Base-by-base conservation (phyloP, 2,888 invertebrate species). In the Idaea aversata region DNA sequence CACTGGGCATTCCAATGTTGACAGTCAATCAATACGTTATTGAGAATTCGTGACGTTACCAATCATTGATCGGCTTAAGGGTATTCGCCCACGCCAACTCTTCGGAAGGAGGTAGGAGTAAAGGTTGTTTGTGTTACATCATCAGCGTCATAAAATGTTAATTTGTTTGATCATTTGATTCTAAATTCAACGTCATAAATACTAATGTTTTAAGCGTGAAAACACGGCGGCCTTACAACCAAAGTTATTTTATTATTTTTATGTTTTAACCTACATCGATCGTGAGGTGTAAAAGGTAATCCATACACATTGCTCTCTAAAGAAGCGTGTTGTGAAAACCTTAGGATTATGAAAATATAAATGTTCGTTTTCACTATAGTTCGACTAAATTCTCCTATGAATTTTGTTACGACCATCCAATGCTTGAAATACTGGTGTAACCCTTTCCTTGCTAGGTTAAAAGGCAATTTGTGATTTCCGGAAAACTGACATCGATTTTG, bases 101-200 rank as follows among this genome's bases (percentile, higher is more conserved):
- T 71, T 74, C 79, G 80, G 79, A 83, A 79, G 76, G 76, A 69
- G 90, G 88, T 79, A 88, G 90, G 77, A 89, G 83, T 81, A 88
- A 90, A 88, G 90, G 88, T 86, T 82, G 74, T 70, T 73, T 36
- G 65, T 63, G 76, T 88, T 88, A 86, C 88, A 87, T 88, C 87
- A 88, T 78, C 62, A 65, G 69, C 67, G 72, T 71, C 71, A 70
- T 74, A 71, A 71, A 71, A 70, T 77, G 70, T 71, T 68, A 78
- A 76, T 77, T 66, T 57, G 61, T 59, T 69, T 59, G 63, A 68
- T 70, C 63, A 61, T 66, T 64, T 63, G 63, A 67, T 67, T 67
- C 69, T 67, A 67, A 66, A 67, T 66, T 62, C 68, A 57, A 68
- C 76, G 70, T 77, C 67, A 71, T 72, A 65, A 63, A 16, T 74